Base-by-base conservation (phyloP, 2,888 invertebrate species). In the Camponotus fellah region DNA sequence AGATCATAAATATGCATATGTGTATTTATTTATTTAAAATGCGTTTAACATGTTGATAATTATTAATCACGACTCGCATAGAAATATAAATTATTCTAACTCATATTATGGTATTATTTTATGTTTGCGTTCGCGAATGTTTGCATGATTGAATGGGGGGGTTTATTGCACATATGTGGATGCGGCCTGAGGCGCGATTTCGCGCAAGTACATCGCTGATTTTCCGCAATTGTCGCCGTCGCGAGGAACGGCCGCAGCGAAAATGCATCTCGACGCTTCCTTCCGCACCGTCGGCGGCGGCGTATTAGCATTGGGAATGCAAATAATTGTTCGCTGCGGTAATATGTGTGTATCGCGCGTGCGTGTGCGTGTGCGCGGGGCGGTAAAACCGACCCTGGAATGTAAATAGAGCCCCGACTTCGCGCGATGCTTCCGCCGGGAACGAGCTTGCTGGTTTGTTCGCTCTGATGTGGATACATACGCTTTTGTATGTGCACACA, bases 291-390 rank as follows among this genome's bases (percentile, higher is more conserved):
- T 87, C 87, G 85, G 34, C 82, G 85, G 34, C 82, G 80, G 82
- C 85, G 86, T 89, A 89, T 89, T 89, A 89, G 89, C 88, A 69
- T 87, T 87, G 86, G 90, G 92, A 94, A 93, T 92, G 93, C 92
- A 93, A 94, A 93, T 93, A 93, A 94, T 94, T 94, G 92, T 93
- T 92, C 90, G 91, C 85, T 21, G 83, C 88, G 85, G 89, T 86
- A 14, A 32, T 10, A 14, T 32, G 43, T 34, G 9, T 34, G 5
- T 66, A 58, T n/a, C 43, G 43, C 32, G n/a, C 40, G 26, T 26
- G 53, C 14, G n/a, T 53, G 26, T 26, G 53, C 14, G 49, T 49
- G 64, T n/a, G 64, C 88, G 87, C 86, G 88, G 89, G 88, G 89
- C 86, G 91, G 89, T 86, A 86, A 91, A 86, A 91, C 88, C 91